Percentiles rank a stretch among this genome's conserved stretches.
phyloP scores from a whole-genome alignment of 2,888 invertebrate genomes.

The Gandaritis pyraliata region DNA sequence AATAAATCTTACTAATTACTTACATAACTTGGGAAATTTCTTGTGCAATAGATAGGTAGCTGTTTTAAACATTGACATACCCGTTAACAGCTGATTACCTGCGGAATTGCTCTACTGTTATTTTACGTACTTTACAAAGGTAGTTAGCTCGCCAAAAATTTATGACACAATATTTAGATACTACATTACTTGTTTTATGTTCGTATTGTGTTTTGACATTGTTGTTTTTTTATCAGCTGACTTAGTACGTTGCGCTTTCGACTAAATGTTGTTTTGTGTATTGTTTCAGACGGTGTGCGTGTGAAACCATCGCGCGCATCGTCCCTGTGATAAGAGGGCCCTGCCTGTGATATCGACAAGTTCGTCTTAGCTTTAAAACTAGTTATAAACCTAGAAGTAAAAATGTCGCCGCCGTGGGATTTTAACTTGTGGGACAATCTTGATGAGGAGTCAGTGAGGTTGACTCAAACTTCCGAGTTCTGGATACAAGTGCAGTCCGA shows the following conservation, averaged over 20 bases:
- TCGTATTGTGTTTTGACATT: neutral
- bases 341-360: conserved; percentile 84
- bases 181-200: no score
- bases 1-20: conserved; percentile 19
- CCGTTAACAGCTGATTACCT: neutral
- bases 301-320: conserved; percentile 77
- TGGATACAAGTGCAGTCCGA: conserved; percentile 85
- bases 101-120: neutral
- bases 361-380: conserved; percentile 83
- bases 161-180: no score
- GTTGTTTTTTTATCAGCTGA: neutral
- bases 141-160: no score
- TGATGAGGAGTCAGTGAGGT: conserved; percentile 71
- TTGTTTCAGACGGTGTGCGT: conserved; percentile 84
- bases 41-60: conserved; percentile 20
- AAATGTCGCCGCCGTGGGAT: conserved; percentile 76
- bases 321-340: conserved; percentile 83
- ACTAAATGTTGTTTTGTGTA: conserved; percentile 47
- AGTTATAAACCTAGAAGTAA: conserved; percentile 63
- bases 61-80: neutral
- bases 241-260: neutral
- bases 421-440: conserved; percentile 74
- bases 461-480: conserved; percentile 76
- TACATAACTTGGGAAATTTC: conserved; percentile 25
- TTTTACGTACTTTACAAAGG: no score